Evolutionary conservation across 2,797 vertebrate genomes (phyloP).

Genomic region (Coilia nasus): DNA sequence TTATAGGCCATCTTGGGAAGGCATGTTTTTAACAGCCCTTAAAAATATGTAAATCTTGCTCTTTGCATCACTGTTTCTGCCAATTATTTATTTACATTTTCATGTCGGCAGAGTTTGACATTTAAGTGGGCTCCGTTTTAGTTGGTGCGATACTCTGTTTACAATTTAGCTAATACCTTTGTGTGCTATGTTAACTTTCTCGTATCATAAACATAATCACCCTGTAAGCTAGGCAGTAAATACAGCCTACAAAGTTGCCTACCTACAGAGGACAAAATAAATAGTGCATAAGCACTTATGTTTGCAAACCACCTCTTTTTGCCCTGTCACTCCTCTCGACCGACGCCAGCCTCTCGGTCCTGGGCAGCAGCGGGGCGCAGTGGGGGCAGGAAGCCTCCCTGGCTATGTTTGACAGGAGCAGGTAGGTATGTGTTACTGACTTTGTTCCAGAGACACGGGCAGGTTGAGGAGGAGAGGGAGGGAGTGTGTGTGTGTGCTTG

Average conservation of each 20-base stretch:
- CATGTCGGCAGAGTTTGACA: not conserved
- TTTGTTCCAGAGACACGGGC: not conserved
- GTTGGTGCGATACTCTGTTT: not conserved
- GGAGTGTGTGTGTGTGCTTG: not conserved
- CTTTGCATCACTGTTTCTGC: not conserved
- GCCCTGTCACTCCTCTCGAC: not conserved
- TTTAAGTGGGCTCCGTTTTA: not conserved
- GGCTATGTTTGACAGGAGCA: slow-evolving; percentile 26
- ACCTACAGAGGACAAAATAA: not conserved
- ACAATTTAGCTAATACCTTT: not conserved
- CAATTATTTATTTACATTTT: not conserved
- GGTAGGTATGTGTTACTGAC: slow-evolving; percentile 13
- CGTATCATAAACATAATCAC: not conserved
- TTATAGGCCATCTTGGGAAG: not conserved
- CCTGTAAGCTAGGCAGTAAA: not conserved
- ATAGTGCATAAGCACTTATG: not conserved
- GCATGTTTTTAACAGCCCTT: not conserved
- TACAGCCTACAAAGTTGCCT: not conserved
- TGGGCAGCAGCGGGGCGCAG: not conserved
- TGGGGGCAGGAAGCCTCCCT: not conserved
- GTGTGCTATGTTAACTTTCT: not conserved
- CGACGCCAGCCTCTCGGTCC: not conserved
- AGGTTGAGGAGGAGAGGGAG: not conserved
- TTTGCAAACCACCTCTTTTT: not conserved
- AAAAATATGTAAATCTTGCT: not conserved